These are phyloP conservation scores for Callyntrura guangdongensis DNA, from an alignment of 2,888 invertebrate genomes.

Conservation along the genomic window DNA sequence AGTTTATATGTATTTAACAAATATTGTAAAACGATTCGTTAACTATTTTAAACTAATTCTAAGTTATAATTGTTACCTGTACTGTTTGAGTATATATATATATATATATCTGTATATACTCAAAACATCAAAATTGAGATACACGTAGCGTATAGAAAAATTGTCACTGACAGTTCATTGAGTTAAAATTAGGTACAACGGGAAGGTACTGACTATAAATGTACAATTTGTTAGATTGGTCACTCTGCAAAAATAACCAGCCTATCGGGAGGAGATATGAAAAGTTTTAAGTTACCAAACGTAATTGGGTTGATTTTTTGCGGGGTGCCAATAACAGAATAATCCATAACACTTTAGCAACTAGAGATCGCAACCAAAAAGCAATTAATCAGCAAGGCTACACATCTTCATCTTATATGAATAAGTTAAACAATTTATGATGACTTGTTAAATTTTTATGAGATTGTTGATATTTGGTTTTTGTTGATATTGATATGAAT, in stretches of 20 bases:
- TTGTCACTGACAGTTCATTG: background rate
- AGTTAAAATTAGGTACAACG: background rate
- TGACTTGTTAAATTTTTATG: conserved; percentile 37
- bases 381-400: conserved; percentile 4
- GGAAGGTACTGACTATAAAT: conserved; percentile 5
- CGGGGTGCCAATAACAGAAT: background rate
- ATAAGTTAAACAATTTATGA: background rate
- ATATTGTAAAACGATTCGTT: background rate
- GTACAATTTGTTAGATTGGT: background rate
- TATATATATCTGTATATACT: conserved; percentile 5
- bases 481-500: conserved; percentile 33
- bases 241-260: background rate
- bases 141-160: background rate
- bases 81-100: conserved; percentile 8
- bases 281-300: conserved; percentile 2
- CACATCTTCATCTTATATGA: background rate
- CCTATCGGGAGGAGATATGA: background rate
- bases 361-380: conserved; percentile 33
- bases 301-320: conserved; percentile 15
- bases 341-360: background rate
- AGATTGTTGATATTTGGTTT: background rate
- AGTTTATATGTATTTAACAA: background rate
- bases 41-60: background rate
- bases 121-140: conserved; percentile 16
- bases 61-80: conserved; percentile 29